Base-by-base conservation (phyloP, 2,888 invertebrate species). In the Sipha maydis region DNA sequence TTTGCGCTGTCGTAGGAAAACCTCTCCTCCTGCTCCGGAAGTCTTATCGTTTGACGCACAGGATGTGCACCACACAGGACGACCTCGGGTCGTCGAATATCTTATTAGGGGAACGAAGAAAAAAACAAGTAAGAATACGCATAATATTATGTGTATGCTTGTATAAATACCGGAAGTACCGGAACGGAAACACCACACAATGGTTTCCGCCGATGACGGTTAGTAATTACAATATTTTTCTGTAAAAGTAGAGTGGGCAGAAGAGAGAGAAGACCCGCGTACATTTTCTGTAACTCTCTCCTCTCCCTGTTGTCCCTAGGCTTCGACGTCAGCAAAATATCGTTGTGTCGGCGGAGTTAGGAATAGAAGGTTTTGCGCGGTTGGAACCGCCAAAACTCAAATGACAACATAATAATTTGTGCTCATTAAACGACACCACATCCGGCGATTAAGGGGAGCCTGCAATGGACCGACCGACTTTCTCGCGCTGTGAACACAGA, bases 91-190 rank as follows among this genome's bases (percentile, higher is more conserved):
- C 76, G 84, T 61, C 61, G 56, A 83, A 31, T 54, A 48, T 78
- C 21, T 78, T 61, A 31, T 56, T 77, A 61, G 73, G 56, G 75
- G 83, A 75, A 73, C 34, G 75, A 75, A 83, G 31, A n/a, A 28
- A 77, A 41, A 77, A n/a, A 31, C 34, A 83, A 69, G 19, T 56
- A 28, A 84, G 25, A 28, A 38, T 38, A 41, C 56, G 34, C 38
- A 75, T 76, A 76, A 56, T 83, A 78, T 31, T 78, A 78, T 31
- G 56, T 80, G 31, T 41, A 80, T 67, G 31, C 61, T 54, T 77
- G 38, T 34, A 48, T 73, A 38, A 71, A 79, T 61, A 86, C 80
- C 73, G 86, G 86, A 86, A 86, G 71, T 79, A 38, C 71, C 54
- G 71, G 77, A 86, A 84, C 83, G 75, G 56, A 38, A 56, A 34